phyloP scores from a whole-genome alignment of 2,797 vertebrate genomes.

The Dromococcyx pavoninus region DNA sequence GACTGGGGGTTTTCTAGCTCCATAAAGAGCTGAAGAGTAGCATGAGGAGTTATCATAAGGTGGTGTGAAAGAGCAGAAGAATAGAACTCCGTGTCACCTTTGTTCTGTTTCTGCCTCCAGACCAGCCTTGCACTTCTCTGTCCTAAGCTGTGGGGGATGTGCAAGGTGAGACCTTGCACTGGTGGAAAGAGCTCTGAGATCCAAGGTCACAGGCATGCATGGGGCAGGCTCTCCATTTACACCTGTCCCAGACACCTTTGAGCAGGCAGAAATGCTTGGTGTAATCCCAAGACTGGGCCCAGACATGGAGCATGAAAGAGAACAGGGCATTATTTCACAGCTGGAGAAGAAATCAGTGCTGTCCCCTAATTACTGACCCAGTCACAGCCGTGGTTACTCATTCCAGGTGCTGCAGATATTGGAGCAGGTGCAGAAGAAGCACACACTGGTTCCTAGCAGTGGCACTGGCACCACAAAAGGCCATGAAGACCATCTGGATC shows the following conservation, averaged over 20 bases:
- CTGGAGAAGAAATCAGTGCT: background rate
- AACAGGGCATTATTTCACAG: background rate
- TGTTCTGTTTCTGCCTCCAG: background rate
- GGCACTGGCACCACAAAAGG: background rate
- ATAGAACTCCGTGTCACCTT: rapidly evolving
- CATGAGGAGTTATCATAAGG: rapidly evolving
- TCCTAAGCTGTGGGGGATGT: background rate
- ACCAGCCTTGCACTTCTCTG: background rate
- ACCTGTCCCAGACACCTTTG: background rate
- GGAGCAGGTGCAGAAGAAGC: constrained; percentile 81
- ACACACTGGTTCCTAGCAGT: background rate
- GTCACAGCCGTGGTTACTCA: background rate
- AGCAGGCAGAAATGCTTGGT: background rate
- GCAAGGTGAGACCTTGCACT: background rate
- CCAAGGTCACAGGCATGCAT: background rate
- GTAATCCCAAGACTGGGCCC: background rate
- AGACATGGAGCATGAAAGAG: rapidly evolving
- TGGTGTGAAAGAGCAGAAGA: background rate
- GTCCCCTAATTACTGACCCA: background rate
- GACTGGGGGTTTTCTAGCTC: background rate
- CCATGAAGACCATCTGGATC: background rate
- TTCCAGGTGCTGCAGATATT: constrained; percentile 87
- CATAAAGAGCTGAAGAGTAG: background rate
- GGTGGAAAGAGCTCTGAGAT: background rate
- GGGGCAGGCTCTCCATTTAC: background rate